Evolutionary conservation across 1,140 invertebrate species (phyloP).

Genomic region (Diprion similis): DNA sequence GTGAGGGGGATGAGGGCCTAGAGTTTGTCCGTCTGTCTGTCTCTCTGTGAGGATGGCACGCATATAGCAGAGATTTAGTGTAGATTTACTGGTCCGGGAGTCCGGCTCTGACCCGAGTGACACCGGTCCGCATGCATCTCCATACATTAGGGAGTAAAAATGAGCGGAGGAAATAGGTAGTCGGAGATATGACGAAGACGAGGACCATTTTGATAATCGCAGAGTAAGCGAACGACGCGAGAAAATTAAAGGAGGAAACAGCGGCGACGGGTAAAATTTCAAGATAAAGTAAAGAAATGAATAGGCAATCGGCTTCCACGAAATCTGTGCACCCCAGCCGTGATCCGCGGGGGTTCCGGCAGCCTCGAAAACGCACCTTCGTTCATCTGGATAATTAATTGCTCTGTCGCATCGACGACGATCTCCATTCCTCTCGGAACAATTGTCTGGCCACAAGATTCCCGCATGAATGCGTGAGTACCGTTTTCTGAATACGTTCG

Average conservation of each 20-base stretch:
- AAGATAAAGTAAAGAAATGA: not conserved
- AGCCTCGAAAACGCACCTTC: too few relatives aligned
- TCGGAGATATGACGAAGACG: conserved; percentile 26
- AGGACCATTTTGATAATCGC: not conserved
- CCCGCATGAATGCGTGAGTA: too few relatives aligned
- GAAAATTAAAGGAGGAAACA: conserved; percentile 31
- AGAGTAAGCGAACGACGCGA: conserved; percentile 30
- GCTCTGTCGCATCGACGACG: too few relatives aligned
- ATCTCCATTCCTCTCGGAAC: too few relatives aligned
- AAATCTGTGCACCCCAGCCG: not conserved
- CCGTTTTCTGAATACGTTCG: too few relatives aligned
- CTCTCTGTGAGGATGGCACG: conserved; percentile 41
- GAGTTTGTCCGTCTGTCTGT: conserved; percentile 8
- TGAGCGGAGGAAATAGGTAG: conserved; percentile 34
- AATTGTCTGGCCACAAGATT: too few relatives aligned
- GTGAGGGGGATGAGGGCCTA: conserved; percentile 14
- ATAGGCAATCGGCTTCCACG: not conserved
- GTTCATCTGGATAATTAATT: too few relatives aligned
- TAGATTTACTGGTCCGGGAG: conserved; percentile 45
- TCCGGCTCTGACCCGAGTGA: conserved; percentile 7
- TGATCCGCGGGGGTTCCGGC: too few relatives aligned
- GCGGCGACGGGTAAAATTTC: too few relatives aligned
- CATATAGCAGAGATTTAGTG: conserved; percentile 33
- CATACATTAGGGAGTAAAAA: conserved; percentile 6
- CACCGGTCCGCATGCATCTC: conserved; percentile 15